Percentiles rank a stretch among this genome's conserved stretches.
phyloP scores from a whole-genome alignment of 1,140 invertebrate species.

The Heliconius melpomene region DNA sequence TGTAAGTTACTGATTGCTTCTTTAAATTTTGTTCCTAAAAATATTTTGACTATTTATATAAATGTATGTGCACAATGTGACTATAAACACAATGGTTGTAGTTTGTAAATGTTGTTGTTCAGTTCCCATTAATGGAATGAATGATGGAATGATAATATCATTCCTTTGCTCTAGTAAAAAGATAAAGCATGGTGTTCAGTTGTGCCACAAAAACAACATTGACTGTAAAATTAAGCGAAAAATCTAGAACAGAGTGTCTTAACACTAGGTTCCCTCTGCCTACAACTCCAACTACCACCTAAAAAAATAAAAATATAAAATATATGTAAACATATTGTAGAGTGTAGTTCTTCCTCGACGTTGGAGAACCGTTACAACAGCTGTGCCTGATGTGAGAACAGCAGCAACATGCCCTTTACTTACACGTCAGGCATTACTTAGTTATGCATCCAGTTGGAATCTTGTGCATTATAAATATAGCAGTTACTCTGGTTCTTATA shows the following conservation, averaged over 20 bases:
- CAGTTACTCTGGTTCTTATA: conserved; percentile 90
- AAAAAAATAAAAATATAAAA: background rate
- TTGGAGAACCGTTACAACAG: conserved; percentile 88
- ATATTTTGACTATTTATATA: too few species aligned
- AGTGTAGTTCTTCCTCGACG: conserved; percentile 89
- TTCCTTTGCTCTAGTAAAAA: too few species aligned
- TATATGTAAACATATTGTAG: conserved; percentile 68
- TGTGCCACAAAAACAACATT: too few species aligned
- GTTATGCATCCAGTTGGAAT: conserved; percentile 93
- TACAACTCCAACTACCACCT: background rate
- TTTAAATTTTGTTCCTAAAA: background rate
- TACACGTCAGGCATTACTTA: conserved; percentile 92
- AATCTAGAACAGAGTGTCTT: too few species aligned
- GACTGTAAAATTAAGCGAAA: too few species aligned
- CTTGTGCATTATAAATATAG: conserved; percentile 94
- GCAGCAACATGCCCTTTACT: conserved; percentile 85
- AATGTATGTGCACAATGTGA: too few species aligned
- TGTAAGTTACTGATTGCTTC: conserved; percentile 82
- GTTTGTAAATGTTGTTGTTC: too few species aligned
- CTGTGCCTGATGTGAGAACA: conserved; percentile 83
- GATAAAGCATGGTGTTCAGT: too few species aligned
- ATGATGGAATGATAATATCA: too few species aligned
- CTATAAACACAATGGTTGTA: too few species aligned
- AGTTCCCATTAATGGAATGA: too few species aligned
- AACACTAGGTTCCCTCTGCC: too few species aligned